Conservation (phyloP, 2,888 invertebrate species). For the Melanotus villosus region DNA sequence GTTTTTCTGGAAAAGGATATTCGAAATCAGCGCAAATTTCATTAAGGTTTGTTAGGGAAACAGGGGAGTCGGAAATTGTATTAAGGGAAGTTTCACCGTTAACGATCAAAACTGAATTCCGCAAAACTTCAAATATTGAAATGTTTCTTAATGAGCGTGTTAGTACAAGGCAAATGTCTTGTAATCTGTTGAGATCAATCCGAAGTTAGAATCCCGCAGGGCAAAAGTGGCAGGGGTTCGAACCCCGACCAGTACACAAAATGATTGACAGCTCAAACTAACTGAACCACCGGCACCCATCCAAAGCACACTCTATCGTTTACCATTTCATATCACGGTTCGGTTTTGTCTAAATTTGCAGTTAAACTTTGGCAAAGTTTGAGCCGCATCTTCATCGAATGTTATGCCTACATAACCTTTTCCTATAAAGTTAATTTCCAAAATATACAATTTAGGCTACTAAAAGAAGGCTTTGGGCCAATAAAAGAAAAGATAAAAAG, state of each 20-base stretch:
- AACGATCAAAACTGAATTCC: conserved; percentile 15
- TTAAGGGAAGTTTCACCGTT: no score
- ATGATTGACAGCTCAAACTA: conserved; percentile 52
- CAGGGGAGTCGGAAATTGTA: no score
- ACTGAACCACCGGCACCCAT: conserved; percentile 44
- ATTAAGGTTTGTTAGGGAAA: no score
- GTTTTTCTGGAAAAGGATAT: conserved; percentile 54
- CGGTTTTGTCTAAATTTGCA: background rate
- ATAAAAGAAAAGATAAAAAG: no score
- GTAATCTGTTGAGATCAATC: conserved; percentile 64
- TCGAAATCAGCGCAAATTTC: conserved; percentile 6
- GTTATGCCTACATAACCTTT: no score
- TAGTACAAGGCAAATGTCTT: conserved; percentile 59
- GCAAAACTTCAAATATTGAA: conserved; percentile 22
- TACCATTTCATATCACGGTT: conserved; percentile 28
- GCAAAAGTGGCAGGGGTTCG: conserved; percentile 50
- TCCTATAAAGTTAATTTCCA: no score
- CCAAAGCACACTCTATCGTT: conserved; percentile 49
- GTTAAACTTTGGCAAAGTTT: background rate
- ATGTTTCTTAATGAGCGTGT: conserved; percentile 51
- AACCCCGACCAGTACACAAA: conserved; percentile 26
- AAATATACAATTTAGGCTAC: no score
- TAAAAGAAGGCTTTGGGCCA: no score
- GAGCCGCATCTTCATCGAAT: background rate
- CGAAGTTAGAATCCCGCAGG: conserved; percentile 60